Evolutionary conservation across 1,140 invertebrate genomes (phyloP), one percentile per base, ranked within the genome.

Genomic region (Dendroctonus valens): DNA sequence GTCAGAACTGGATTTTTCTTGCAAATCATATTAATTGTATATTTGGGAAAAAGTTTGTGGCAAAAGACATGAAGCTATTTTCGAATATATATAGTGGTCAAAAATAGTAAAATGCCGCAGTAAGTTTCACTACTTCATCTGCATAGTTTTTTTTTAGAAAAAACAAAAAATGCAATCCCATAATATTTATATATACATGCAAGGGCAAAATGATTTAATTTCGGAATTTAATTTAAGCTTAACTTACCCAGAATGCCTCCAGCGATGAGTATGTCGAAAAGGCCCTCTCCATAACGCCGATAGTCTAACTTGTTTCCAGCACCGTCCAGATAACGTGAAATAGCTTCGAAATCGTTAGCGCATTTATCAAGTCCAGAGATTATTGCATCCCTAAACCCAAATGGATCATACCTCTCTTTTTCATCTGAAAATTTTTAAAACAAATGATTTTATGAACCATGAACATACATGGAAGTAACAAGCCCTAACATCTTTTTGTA

Each of bases 351-450:
- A 85, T 96, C 92, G 79, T 89, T 89, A 79, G 89, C 91, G 82
- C 92, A 89, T 84, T 95, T 94, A 83, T 93, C 90, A 77, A 98
- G 88, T 77, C 95, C 95, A 83, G 89, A 86, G 77, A 98, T 88
- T 81, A 98, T 89, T 75, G 91, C 90, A 87, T 98, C 95, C 83
- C 96, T 89, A 86, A 98, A 98, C 80, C 93, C 94, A 80, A 89
- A 88, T 81, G 96, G 94, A 86, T 98, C 96, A 87, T 96, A 96
- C 84, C 97, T 98, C 89, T 98, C 95, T 90, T 94, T 97, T 92
- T 98, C 96, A 98, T 98, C 96, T 95, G 41, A 51, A 68, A 59
- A 55, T 11, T 0, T 55, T 11, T 39, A 59, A 46, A 14, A 46
- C 12, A 14, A 46, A 14, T 12, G 4, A 46, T 46, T 46, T 12